Conservation (phyloP, 23 tunicate species). For the Ascidia mentula region DNA sequence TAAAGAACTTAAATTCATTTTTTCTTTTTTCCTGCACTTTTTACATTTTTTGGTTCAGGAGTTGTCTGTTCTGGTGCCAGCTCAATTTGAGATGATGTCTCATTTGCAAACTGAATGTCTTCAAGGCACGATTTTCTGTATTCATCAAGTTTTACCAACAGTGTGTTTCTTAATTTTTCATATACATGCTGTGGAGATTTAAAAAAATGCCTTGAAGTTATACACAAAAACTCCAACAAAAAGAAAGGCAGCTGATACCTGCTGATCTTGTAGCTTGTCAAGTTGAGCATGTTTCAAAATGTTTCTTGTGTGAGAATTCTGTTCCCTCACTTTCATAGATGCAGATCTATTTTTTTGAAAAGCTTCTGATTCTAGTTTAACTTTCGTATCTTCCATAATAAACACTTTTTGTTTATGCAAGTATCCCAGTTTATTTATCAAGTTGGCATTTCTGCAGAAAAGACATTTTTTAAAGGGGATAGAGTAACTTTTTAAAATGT, state of each 20-base stretch:
- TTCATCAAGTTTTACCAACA: conserved; percentile 61
- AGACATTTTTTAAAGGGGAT: too few species aligned
- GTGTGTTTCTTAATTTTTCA: conserved; percentile 57
- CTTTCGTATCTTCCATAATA: conserved; percentile 17
- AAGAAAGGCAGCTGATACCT: conserved; percentile 29
- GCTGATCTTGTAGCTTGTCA: conserved; percentile 63
- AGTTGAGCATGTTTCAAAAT: conserved; percentile 58
- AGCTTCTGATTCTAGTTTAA: conserved; percentile 11
- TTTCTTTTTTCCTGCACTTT: conserved; percentile 79
- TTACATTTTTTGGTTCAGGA: conserved; percentile 55
- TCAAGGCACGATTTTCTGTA: conserved; percentile 67
- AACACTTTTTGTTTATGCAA: neutral
- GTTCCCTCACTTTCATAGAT: conserved; percentile 42
- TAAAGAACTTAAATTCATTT: neutral
- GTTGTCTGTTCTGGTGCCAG: conserved; percentile 49
- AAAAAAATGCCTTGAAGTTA: too few species aligned
- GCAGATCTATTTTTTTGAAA: conserved; percentile 22
- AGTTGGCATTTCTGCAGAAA: too few species aligned
- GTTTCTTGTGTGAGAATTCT: conserved; percentile 30
- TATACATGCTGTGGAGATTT: conserved; percentile 44
- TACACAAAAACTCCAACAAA: too few species aligned
- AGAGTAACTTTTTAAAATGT: too few species aligned
- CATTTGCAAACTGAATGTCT: conserved; percentile 54
- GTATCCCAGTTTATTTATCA: neutral
- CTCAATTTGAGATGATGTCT: conserved; percentile 29